Evolutionary conservation across 2,797 vertebrate genomes (phyloP), one percentile per base, ranked within the genome.

Genomic region (Bryconaethiops microstoma): DNA sequence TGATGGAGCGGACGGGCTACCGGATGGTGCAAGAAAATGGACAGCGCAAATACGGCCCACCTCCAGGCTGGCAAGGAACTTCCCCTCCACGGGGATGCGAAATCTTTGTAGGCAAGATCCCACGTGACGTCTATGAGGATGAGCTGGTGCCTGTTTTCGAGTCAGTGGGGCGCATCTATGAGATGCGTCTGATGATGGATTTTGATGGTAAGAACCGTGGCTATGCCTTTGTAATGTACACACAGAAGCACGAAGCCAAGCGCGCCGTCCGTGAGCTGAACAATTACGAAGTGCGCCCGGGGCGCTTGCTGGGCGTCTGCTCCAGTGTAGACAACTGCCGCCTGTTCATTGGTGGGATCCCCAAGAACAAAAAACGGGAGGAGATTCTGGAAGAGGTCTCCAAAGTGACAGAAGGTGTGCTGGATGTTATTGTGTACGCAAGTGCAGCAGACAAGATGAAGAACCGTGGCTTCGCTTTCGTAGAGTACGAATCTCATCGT

Each of bases 171-270:
- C 96, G 96, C 80, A 99, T 99, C 92, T 99, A 99, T 0, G 98
- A 99, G 93, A 97, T 99, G 96, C 96, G 98, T 23, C 91, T 99
- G 77, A 99, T 99, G 98, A 99, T 99, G 98, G 98, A 99, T 92
- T 99, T 99, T 12, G 98, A 99, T 0, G 98, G 98, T 63, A 99
- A 99, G 92, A 99, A 99, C 90, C 94, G 98, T 0, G 98, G 98
- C 65, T 99, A 99, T 0, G 98, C 98, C 45, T 99, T 99, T 0
- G 97, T 99, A 70, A 99, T 96, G 95, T 99, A 97, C 93, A 97
- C 97, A 0, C 96, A 96, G 89, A 99, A 99, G 91, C 93, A 95
- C 0, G 98, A 99, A 85, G 97, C 98, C 0, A 99, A 99, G 90
- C 94, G 96, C 5, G 98, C 98, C 0, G 97, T 99, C 74, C 94